These are phyloP conservation scores for Dynastes maya DNA, from an alignment of 2,888 invertebrate species.

Conservation along the genomic window DNA sequence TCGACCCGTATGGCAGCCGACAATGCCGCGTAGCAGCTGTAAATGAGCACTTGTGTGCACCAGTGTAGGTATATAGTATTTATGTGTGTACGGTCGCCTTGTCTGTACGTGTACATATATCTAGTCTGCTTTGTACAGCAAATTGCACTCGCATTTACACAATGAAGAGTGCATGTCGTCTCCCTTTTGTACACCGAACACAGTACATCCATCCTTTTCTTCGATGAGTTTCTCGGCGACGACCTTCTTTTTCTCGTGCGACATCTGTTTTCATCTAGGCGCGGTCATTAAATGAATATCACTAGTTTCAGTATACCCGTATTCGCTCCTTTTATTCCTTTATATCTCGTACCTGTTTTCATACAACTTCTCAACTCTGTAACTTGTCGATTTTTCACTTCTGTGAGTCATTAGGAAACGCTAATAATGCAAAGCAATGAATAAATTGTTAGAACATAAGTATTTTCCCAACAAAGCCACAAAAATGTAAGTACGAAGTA, in stretches of 20 bases:
- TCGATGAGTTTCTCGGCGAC: neutral
- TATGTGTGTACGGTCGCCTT: conserved; percentile 12
- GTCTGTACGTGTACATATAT: conserved; percentile 5
- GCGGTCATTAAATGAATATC: conserved; percentile 35
- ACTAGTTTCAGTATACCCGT: neutral
- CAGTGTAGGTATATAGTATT: conserved; percentile 10
- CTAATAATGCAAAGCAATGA: neutral
- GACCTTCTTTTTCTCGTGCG: neutral
- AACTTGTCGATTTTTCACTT: too few species aligned
- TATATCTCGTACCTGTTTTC: neutral
- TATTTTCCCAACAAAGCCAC: too few species aligned
- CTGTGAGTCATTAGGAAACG: too few species aligned
- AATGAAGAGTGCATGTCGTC: conserved; percentile 9
- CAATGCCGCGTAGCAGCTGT: conserved; percentile 32
- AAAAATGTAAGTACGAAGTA: too few species aligned
- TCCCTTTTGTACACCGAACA: neutral
- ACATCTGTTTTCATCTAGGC: conserved; percentile 8
- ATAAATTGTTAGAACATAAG: neutral
- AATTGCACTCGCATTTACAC: conserved; percentile 37
- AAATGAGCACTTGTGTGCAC: conserved; percentile 40
- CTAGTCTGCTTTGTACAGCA: conserved; percentile 34
- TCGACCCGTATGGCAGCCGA: conserved; percentile 9
- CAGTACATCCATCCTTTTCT: conserved; percentile 1
- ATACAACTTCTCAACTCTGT: neutral
- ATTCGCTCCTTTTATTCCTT: neutral